A percentile compares a stretch with the other conserved stretches of the same genome.
These are phyloP conservation scores for Sinopyrophorus schimmeli DNA, from an alignment of 2,888 invertebrate species.

Conservation along the genomic window DNA sequence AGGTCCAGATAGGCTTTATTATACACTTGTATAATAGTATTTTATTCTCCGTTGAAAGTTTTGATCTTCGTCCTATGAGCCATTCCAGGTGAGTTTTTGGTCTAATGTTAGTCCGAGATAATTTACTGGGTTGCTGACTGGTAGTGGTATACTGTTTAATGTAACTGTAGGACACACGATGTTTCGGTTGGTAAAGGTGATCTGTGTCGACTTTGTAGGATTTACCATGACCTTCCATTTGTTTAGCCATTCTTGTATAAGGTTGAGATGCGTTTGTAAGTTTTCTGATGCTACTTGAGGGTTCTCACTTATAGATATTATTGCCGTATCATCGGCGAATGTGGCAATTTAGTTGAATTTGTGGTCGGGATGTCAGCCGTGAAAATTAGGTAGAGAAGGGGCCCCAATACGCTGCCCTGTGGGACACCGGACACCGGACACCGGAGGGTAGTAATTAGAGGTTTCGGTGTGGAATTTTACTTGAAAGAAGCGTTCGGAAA, in stretches of 20 bases:
- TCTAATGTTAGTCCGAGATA: constrained; percentile 15
- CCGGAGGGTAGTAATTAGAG: constrained; percentile 10
- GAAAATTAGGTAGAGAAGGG: constrained; percentile 8
- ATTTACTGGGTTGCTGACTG: constrained; percentile 2
- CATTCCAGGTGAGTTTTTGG: not conserved
- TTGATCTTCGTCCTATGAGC: constrained; percentile 7
- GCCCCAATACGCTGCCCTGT: constrained; percentile 7
- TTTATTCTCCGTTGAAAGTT: constrained; percentile 5
- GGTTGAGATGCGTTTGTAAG: constrained; percentile 26
- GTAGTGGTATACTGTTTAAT: constrained; percentile 1
- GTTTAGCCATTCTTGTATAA: constrained; percentile 21
- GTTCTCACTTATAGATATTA: constrained; percentile 6
- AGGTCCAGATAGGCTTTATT: constrained; percentile 2
- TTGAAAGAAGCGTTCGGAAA: constrained; percentile 13
- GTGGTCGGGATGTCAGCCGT: constrained; percentile 25
- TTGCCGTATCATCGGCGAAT: constrained; percentile 29
- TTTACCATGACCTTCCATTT: constrained; percentile 31
- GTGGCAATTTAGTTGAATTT: constrained; percentile 21
- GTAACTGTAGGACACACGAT: constrained; percentile 14
- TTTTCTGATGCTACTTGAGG: constrained; percentile 17
- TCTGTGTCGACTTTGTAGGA: constrained; percentile 25
- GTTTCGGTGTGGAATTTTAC: constrained; percentile 9
- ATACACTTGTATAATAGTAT: constrained; percentile 5
- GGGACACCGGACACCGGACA: constrained; percentile 8
- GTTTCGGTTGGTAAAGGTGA: constrained; percentile 2